Evolutionary conservation across 2,797 vertebrate genomes (phyloP), one percentile per base, ranked within the genome.

Genomic region (Gallinago solitaria): DNA sequence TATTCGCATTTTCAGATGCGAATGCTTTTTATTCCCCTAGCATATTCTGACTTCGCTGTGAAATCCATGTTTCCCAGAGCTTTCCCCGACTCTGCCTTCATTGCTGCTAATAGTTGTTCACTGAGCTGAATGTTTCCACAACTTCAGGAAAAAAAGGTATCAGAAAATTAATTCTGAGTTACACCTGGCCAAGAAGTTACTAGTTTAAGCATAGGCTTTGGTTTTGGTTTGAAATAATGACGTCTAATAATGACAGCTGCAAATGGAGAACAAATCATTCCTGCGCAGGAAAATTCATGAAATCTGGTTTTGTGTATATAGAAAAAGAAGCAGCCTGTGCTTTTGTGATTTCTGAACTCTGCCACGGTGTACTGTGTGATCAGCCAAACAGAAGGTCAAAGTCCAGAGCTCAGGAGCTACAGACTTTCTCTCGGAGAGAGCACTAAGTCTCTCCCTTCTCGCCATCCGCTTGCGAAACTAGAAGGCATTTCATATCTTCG

Each of bases 301-400:
- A 82, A 56, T 76, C 30, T 64, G 21, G 9, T 63, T 54, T 94
- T 11, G 16, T 43, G 5, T 39, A 24, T 11, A 37, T 1, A 1
- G 21, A 43, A 7, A 81, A 78, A 78, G 70, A 74, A 63, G 21
- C 9, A 77, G 33, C 5, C 30, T 1, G 2, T 54, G 14, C 12
- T 54, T 54, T 17, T 21, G 28, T 11, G 27, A 63, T 89, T 84
- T 81, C 48, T 82, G 35, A 68, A 48, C 43, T 39, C 20, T 37
- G 12, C 39, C 3, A 1, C 7, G 3, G 24, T 51, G 32, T 51
- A 39, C 16, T 20, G 21, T 4, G 5, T 0, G 2, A 77, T 45
- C 3, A 28, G 21, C 12, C 16, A 51, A 84, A 68, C 35, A 68
- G 30, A 51, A 64, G 16, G 7, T 35, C 35, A 16, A 79, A 65